These are phyloP conservation scores for Hydrozoanthus tunicans DNA, from an alignment of 64 coral and sea anemone species.

Conservation along the genomic window DNA sequence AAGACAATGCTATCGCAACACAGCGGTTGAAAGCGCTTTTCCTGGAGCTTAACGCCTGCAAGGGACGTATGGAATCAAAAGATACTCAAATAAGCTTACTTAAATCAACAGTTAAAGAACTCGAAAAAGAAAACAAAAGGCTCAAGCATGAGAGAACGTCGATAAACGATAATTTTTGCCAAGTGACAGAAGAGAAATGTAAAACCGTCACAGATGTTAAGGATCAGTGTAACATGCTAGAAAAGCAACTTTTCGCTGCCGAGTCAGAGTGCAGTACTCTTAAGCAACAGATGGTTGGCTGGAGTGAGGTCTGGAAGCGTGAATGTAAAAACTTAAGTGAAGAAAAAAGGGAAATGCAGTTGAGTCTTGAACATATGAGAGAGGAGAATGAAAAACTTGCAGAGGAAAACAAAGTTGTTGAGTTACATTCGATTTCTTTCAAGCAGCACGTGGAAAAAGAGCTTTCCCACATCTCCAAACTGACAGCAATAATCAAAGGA, in stretches of 20 bases:
- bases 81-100: slow-evolving; percentile 45
- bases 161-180: slow-evolving; percentile 17
- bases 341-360: slow-evolving; percentile 23
- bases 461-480: neutral
- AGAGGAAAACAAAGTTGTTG: neutral
- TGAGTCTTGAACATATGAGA: neutral
- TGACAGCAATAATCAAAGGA: slow-evolving; percentile 23
- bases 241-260: slow-evolving; percentile 1
- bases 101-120: slow-evolving; percentile 44
- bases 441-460: slow-evolving; percentile 19
- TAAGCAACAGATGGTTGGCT: slow-evolving; percentile 29
- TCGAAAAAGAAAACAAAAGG: slow-evolving; percentile 50
- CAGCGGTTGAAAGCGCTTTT: slow-evolving; percentile 6
- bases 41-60: slow-evolving; percentile 35
- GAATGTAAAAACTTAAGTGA: slow-evolving; percentile 35
- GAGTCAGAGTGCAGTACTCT: slow-evolving; percentile 30
- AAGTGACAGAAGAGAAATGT: slow-evolving; percentile 34
- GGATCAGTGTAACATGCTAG: slow-evolving; percentile 11
- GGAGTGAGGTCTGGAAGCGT: slow-evolving; percentile 51
- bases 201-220: slow-evolving; percentile 12
- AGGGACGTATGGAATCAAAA: slow-evolving; percentile 38
- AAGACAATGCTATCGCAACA: neutral
- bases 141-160: slow-evolving; percentile 33
- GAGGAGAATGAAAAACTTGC: slow-evolving; percentile 11
- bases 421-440: neutral